Evolutionary conservation across 2,888 invertebrate species (phyloP), one percentile per base, ranked within the genome.

Genomic region (Girardia tigrina): DNA sequence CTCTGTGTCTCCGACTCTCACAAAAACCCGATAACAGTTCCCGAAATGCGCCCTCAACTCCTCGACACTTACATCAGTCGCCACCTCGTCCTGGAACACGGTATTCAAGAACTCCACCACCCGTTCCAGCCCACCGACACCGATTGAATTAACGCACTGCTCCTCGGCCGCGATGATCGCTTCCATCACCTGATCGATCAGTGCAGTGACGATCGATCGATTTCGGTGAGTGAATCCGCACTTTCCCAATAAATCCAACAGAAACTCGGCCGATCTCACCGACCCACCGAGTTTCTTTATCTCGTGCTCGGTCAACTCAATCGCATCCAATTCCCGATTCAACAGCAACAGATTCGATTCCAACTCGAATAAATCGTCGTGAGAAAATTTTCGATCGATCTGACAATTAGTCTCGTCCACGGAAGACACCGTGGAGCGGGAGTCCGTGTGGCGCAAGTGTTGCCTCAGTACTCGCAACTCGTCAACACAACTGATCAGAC

Each of bases 401-500:
- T n/a, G n/a, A n/a, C n/a, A n/a, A n/a, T n/a, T n/a, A n/a, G n/a
- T n/a, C n/a, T n/a, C n/a, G n/a, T n/a, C n/a, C n/a, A n/a, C n/a
- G n/a, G n/a, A n/a, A n/a, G n/a, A n/a, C n/a, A n/a, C n/a, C n/a
- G n/a, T n/a, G n/a, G n/a, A n/a, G n/a, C n/a, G n/a, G n/a, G n/a
- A n/a, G n/a, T n/a, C n/a, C n/a, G n/a, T n/a, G n/a, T n/a, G n/a
- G n/a, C n/a, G n/a, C n/a, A n/a, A n/a, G 75, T 81, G 81, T 42
- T 81, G 81, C 14, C 80, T 78, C 27, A 83, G 76, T 27, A 88
- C 87, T 8, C 91, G 91, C 16, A 93, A 86, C 86, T 97, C 95
- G 80, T 91, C 90, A 78, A 97, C 92, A 79, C 91, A 91, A 78
- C 91, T 85, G 1, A 94, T 92, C 77, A 98, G 87, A 84, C 93